A percentile compares a stretch with the other conserved stretches of the same genome.
phyloP scores from a whole-genome alignment of 92 coral and sea anemone species.

The Pocillopora grandis region DNA sequence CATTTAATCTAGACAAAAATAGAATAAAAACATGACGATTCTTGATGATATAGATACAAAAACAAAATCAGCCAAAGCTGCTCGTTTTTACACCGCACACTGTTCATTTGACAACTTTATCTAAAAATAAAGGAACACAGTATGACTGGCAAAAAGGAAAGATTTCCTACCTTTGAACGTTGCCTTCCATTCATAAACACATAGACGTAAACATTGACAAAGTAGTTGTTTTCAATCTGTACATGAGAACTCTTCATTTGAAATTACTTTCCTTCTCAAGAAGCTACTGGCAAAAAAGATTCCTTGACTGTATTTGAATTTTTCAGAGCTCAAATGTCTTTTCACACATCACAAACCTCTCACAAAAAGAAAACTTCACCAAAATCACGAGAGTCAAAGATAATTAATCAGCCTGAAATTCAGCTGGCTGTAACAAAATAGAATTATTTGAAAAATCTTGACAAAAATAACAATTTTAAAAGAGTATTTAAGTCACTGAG shows the following conservation, averaged over 20 bases:
- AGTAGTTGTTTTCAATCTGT: conserved; percentile 66
- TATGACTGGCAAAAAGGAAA: conserved; percentile 1
- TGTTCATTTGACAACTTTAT: not conserved
- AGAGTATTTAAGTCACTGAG: not conserved
- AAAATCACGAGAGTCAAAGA: conserved; percentile 9
- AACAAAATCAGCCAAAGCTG: not conserved
- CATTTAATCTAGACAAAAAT: no score
- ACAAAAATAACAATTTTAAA: conserved; percentile 8
- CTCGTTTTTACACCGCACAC: no score
- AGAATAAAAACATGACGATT: no score
- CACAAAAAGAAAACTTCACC: conserved; percentile 6
- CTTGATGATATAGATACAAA: no score
- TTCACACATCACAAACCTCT: conserved; percentile 29
- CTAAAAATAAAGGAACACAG: conserved; percentile 18
- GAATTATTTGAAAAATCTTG: conserved; percentile 8
- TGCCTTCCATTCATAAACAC: conserved; percentile 65
- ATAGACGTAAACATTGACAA: conserved; percentile 78
- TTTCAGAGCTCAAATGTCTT: not conserved
- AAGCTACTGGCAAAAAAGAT: not conserved
- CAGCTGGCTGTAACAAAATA: conserved; percentile 24
- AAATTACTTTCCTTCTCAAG: not conserved
- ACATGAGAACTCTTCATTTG: conserved; percentile 32
- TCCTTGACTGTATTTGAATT: not conserved
- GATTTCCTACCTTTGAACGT: conserved; percentile 29
- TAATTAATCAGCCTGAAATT: conserved; percentile 10